These are phyloP conservation scores for Poecilobothrus nobilitatus DNA, from an alignment of 2,888 invertebrate species.

Conservation along the genomic window DNA sequence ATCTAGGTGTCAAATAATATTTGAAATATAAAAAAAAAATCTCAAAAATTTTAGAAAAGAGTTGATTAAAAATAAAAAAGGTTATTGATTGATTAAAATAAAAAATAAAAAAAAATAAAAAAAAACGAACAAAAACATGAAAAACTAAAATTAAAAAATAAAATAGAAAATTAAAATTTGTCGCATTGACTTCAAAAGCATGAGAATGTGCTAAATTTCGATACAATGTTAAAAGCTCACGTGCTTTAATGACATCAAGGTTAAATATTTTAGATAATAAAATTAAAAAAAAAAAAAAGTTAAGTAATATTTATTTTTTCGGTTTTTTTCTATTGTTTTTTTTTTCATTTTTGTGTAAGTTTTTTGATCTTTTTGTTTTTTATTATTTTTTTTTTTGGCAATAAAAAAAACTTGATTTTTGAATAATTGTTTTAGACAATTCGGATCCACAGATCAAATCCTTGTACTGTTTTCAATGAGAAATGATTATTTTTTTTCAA, in stretches of 20 bases:
- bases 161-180: background rate
- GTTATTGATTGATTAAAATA: background rate
- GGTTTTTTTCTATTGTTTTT: no score
- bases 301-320: background rate
- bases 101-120: background rate
- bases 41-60: no score
- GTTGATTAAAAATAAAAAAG: background rate
- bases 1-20: no score
- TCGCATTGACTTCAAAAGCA: background rate
- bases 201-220: background rate
- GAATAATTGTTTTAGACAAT: no score
- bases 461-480: no score
- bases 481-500: no score
- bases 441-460: no score
- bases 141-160: background rate
- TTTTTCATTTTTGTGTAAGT: no score
- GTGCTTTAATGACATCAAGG: background rate
- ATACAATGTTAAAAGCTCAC: background rate
- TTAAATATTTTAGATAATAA: conserved; percentile 4
- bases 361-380: no score
- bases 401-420: no score
- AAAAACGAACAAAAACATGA: background rate
- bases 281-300: background rate
- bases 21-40: no score
- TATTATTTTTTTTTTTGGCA: no score